Base-by-base conservation (phyloP, 2,888 invertebrate genomes). In the Biston stratarius region DNA sequence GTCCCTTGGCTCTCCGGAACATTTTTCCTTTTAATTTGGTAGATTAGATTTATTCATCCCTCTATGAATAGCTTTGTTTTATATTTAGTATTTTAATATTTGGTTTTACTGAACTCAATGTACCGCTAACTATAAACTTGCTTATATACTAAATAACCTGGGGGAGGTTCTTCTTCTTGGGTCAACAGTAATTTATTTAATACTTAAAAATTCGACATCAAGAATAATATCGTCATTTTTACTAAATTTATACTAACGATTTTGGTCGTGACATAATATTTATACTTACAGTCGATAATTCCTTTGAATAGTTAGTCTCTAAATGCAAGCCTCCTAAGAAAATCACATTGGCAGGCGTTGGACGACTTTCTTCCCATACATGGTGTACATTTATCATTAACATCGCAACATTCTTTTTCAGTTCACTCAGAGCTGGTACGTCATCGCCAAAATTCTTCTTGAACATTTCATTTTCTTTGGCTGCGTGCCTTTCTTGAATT, bases 241-340 rank as follows among this genome's bases (percentile, higher is more conserved):
- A 24, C 3, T 2, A 24, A 24, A 42, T n/a, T n/a, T n/a, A n/a
- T n/a, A n/a, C 9, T 38, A 38, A 38, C 6, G 8, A 38, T 38
- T 38, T 6, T 6, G 38, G 9, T 38, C 38, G 38, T 48, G 24
- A 0, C 33, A 10, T 55, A 44, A 5, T 15, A 40, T 1, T 6
- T n/a, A 36, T 10, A 55, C 48, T 48, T 24, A 58, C 58, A 11
- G 36, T 15, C 2, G 34, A 11, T 14, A 55, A 33, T 11, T 73
- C 34, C 74, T 80, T 44, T 85, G 76, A 70, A 24, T 48, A 0
- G 12, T 58, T 48, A 88, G 89, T 42, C 86, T 74, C 5, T 89
- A 89, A 45, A 72, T 90, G 91, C 40, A 88, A 73, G 2, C 90
- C 90, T 45, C 91, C 91, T 61, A 91, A 82, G 53, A 82, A 85